These are phyloP conservation scores for Himalopsyche anomala DNA, from an alignment of 2,888 invertebrate genomes.

Conservation along the genomic window DNA sequence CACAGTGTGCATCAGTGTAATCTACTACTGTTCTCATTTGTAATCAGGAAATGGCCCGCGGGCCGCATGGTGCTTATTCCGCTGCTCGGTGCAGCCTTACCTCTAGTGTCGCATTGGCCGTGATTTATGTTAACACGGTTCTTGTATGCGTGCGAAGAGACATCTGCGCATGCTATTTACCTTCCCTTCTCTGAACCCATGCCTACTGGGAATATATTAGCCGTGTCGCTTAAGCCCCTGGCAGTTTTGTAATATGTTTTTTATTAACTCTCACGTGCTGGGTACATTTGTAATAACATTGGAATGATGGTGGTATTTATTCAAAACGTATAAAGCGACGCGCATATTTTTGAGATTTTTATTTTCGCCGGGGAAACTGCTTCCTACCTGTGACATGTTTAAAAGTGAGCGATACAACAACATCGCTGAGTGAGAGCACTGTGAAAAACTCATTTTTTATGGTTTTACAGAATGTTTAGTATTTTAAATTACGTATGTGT, in stretches of 20 bases:
- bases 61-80: background rate
- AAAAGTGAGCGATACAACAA: background rate
- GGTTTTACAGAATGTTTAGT: too few species aligned
- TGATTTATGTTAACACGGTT: conserved; percentile 58
- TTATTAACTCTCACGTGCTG: conserved; percentile 44
- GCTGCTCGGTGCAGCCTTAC: background rate
- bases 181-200: conserved; percentile 28
- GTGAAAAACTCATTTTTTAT: too few species aligned
- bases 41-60: conserved; percentile 6
- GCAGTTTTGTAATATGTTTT: conserved; percentile 43
- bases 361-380: background rate
- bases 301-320: conserved; percentile 44
- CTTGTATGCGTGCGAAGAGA: conserved; percentile 49
- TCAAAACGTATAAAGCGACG: conserved; percentile 24
- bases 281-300: conserved; percentile 44
- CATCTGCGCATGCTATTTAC: conserved; percentile 36
- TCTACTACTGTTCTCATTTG: background rate
- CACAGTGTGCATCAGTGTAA: background rate
- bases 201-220: conserved; percentile 44
- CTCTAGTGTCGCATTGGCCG: conserved; percentile 37
- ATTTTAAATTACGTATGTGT: too few species aligned
- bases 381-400: background rate
- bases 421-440: background rate
- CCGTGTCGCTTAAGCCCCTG: conserved; percentile 37
- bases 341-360: conserved; percentile 10